These are phyloP conservation scores for Ophioderma brevispina DNA, from an alignment of 35 echinoderm and acorn worm genomes.

Conservation along the genomic window DNA sequence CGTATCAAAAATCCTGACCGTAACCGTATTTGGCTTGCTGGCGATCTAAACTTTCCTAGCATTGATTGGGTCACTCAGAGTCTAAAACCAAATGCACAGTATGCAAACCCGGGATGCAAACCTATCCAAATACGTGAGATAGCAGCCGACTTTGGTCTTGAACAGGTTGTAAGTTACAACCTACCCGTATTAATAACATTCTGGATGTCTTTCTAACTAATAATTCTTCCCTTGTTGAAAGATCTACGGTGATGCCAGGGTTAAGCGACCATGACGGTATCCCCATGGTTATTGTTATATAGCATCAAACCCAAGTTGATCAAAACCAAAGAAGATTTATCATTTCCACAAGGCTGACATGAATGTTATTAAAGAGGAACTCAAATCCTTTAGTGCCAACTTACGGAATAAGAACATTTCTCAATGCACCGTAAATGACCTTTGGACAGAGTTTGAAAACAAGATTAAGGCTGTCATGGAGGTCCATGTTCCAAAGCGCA, in stretches of 20 bases:
- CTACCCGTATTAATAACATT: neutral
- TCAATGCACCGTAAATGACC: neutral
- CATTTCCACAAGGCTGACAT: conserved; percentile 11
- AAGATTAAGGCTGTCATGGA: neutral
- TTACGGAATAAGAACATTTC: neutral
- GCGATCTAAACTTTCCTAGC: conserved; percentile 32
- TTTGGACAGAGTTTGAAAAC: neutral
- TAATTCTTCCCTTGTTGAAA: conserved; percentile 14
- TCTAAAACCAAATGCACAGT: too few species aligned
- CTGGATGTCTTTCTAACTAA: conserved; percentile 16
- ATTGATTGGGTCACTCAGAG: conserved; percentile 15
- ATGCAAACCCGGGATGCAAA: neutral
- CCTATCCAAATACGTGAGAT: neutral
- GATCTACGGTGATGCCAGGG: neutral
- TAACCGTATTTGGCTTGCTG: conserved; percentile 9
- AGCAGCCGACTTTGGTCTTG: conserved; percentile 8
- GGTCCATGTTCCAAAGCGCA: neutral
- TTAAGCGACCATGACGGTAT: conserved; percentile 33
- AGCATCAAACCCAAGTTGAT: conserved; percentile 1
- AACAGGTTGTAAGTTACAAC: conserved; percentile 12
- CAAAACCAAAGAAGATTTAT: conserved; percentile 1
- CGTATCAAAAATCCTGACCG: neutral
- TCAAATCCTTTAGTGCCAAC: neutral
- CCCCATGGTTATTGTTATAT: neutral
- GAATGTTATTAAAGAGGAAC: neutral